Percentiles rank a stretch among this genome's conserved stretches.
Conservation (phyloP, 2,888 invertebrate genomes). For the Apotomis betuletana region DNA sequence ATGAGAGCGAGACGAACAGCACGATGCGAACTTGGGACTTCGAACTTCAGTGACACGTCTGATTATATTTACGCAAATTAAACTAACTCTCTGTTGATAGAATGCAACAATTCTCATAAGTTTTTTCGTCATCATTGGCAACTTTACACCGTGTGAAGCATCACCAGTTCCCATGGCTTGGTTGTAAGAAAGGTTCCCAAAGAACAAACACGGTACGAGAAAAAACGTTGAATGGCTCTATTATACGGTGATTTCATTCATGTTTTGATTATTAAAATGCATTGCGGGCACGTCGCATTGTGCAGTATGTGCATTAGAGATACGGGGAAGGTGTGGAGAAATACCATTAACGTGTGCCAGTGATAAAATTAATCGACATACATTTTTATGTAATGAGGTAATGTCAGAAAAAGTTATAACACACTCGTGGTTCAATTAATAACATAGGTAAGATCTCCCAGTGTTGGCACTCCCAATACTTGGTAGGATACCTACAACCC, state of each 20-base stretch:
- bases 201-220: constrained; percentile 51
- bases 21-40: too few relatives aligned
- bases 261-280: constrained; percentile 27
- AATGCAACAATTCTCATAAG: constrained; percentile 11
- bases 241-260: constrained; percentile 40
- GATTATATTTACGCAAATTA: neutral
- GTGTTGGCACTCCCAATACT: too few relatives aligned
- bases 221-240: constrained; percentile 38
- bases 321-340: neutral
- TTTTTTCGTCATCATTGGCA: constrained; percentile 35
- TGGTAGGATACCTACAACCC: too few relatives aligned
- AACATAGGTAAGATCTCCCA: too few relatives aligned
- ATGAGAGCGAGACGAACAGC: too few relatives aligned
- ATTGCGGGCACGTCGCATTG: constrained; percentile 1
- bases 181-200: constrained; percentile 66
- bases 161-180: constrained; percentile 56
- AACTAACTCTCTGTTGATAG: neutral
- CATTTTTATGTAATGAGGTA: too few relatives aligned
- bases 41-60: neutral
- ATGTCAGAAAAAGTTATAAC: too few relatives aligned
- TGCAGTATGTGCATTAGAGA: neutral
- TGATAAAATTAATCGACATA: neutral
- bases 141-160: constrained; percentile 66
- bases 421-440: too few relatives aligned
- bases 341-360: neutral